phyloP scores from a whole-genome alignment of 2,113 vertebrate genomes.

The Galeopterus variegatus region DNA sequence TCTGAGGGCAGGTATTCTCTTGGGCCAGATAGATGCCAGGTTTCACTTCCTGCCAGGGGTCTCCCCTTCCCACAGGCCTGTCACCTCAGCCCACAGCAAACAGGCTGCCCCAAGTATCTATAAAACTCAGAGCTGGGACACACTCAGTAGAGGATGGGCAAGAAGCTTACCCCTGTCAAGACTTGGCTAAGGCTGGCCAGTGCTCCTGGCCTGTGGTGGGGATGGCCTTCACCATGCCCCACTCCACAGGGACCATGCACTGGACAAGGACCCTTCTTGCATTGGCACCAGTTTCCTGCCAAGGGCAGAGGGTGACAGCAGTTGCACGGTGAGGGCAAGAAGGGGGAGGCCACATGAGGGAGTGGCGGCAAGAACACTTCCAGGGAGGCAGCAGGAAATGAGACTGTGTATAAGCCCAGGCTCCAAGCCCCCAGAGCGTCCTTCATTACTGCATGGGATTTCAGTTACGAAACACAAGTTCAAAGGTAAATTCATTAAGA shows the following conservation, averaged over 20 bases:
- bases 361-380: not conserved
- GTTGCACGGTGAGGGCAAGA: not conserved
- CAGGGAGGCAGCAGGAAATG: not conserved
- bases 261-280: not conserved
- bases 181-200: not conserved
- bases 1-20: not conserved
- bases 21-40: not conserved
- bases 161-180: not conserved
- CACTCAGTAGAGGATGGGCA: not conserved
- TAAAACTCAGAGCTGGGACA: not conserved
- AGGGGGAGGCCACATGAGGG: not conserved
- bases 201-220: not conserved
- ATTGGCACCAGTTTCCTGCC: not conserved
- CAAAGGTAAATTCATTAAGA: constrained; percentile 15
- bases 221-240: not conserved
- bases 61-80: not conserved
- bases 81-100: not conserved
- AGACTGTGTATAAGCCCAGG: not conserved
- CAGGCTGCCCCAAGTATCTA: not conserved
- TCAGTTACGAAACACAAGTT: not conserved
- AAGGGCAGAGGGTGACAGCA: not conserved
- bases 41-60: not conserved
- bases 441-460: not conserved
- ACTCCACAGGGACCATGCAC: not conserved
- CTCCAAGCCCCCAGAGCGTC: not conserved